Base-by-base conservation (phyloP, 2,113 vertebrate species). In the Pseudolaguvia tuberculata region DNA sequence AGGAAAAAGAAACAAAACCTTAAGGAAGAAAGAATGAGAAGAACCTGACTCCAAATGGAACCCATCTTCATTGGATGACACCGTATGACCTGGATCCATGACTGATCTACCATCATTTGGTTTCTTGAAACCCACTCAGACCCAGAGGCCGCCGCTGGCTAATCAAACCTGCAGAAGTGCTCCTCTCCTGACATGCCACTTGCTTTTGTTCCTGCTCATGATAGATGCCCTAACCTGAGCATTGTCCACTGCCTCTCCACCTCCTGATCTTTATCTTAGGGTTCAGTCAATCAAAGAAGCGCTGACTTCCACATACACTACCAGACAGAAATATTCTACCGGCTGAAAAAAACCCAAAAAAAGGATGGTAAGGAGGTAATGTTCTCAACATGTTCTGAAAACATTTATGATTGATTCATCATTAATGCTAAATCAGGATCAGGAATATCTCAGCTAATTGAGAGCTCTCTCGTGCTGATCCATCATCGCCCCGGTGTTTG, bases 381-480 rank as follows among this genome's bases (percentile, higher is more conserved):
- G 7, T 48, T 18, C 14, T 66, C 8, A 5, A 66, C 7, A 18
- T 10, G 3, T 18, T 5, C 7, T 12, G 27, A 18, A 6, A 47
- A 20, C 45, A 3, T 20, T 27, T 7, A 11, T 25, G 2, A 5
- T 25, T 23, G 12, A 15, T 13, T 13, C 6, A 23, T n/a, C 12
- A 1, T 47, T 17, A 17, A 7, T 27, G 27, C 45, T 20, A 27
- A 20, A 45, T 13, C 3, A 9, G 39, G 39, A 42, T 42, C 39
- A 42, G 4, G 10, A 39, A 45, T 6, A 23, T 45, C n/a, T 50
- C 63, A 67, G 45, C 17, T 50, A 27, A 65, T 27, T 42, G 53
- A 87, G 81, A 82, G 88, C 88, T 90, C 89, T 88, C 91, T 90
- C 85, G 89, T 92, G 85, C 82, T 86, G 85, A 94, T 95, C 93